Base-by-base conservation (phyloP, 2,888 invertebrate genomes). In the Pogonocherus hispidulus region DNA sequence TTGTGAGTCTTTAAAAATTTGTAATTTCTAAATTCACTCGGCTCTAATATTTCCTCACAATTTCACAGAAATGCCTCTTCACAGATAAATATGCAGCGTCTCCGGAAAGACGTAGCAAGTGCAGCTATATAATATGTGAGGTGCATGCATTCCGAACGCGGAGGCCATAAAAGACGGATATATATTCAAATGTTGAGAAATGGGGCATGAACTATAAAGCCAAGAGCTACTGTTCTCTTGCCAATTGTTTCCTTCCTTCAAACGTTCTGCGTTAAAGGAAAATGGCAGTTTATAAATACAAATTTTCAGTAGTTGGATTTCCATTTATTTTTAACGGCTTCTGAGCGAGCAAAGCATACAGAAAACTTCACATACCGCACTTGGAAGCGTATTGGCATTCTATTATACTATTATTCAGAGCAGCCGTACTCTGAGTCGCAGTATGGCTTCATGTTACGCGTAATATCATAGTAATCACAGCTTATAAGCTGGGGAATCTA, bases 161-260 rank as follows among this genome's bases (percentile, higher is more conserved):
- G 16, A 32, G 27, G 41, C 49, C 20, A 49, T 20, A 47, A 64
- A 14, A 37, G 57, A 49, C 37, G 55, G 64, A 64, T 64, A 57
- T 56, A 41, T 41, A 65, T 65, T 65, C 49, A 41, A 51, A 46
- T 57, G 51, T 14, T 41, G 65, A 37, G 55, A 65, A 65, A 65
- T 65, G 57, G 44, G 6, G 57, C 65, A 56, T 56, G 64, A 55
- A 54, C 63, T 54, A 35, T 57, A 6, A 65, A 35, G 23, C 49
- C 56, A 56, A 57, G 41, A 44, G 57, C 57, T 27, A 23, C 56
- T 37, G 47, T 65, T 65, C 56, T 47, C 57, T 51, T 56, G 64
- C 49, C 64, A 65, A 44, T 57, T 51, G 49, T 20, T 65, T 57
- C 51, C 56, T 57, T 65, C 51, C 64, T 49, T 57, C 41, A 56